A percentile compares a stretch with the other conserved stretches of the same genome.
Conservation (phyloP, 2,888 invertebrate species). For the Fragum sueziense region DNA sequence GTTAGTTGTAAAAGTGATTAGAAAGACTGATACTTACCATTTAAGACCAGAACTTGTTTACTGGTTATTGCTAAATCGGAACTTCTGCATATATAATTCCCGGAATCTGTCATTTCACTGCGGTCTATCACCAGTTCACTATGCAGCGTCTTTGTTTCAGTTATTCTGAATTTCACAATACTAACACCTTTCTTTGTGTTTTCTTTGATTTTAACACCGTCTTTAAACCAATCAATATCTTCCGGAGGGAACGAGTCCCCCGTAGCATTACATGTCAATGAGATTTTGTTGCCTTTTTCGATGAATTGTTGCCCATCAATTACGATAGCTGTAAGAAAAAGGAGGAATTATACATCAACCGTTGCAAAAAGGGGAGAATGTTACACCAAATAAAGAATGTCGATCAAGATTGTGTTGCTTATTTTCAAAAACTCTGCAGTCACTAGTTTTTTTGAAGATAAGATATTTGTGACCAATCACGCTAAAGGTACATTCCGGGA, state of each 20-base stretch:
- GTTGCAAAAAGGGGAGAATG: no score
- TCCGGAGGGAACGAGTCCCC: conserved; percentile 53
- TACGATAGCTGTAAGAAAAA: conserved; percentile 49
- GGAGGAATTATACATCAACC: no score
- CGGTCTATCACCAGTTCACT: conserved; percentile 59
- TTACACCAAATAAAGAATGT: no score
- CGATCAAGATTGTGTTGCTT: no score
- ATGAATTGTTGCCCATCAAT: conserved; percentile 54
- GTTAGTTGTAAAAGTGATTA: background rate
- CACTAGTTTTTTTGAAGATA: no score
- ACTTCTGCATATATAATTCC: conserved; percentile 60
- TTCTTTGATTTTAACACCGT: conserved; percentile 56
- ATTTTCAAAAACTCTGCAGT: no score
- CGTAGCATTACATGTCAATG: conserved; percentile 60
- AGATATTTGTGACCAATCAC: no score
- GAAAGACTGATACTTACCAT: conserved; percentile 52
- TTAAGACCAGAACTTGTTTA: conserved; percentile 54
- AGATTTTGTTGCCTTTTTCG: conserved; percentile 56
- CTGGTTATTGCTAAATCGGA: conserved; percentile 56
- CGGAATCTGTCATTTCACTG: conserved; percentile 54
- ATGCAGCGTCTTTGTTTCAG: conserved; percentile 55
- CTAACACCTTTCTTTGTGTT: conserved; percentile 43
- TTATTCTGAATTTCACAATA: conserved; percentile 51
- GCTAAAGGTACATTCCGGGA: no score
- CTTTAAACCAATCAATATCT: conserved; percentile 62